Evolutionary conservation across 1,140 invertebrate genomes (phyloP).

Genomic region (Lasioglossum albipes): DNA sequence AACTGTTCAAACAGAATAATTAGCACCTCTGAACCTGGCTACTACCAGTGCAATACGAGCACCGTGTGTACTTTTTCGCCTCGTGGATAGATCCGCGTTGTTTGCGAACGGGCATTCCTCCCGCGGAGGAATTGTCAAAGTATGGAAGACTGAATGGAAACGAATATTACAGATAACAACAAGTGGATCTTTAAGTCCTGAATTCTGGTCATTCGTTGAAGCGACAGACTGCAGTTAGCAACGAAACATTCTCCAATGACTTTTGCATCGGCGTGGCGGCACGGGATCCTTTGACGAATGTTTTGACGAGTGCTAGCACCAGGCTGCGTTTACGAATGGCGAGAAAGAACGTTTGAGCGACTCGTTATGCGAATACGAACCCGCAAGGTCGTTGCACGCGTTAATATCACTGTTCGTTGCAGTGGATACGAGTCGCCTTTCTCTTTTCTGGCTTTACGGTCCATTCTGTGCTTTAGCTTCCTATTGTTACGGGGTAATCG

Average conservation of each 20-base stretch:
- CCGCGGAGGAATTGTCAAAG: neutral
- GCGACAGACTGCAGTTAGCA: no score
- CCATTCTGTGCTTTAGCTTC: no score
- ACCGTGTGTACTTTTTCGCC: constrained; percentile 29
- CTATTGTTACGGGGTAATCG: neutral
- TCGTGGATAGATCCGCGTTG: constrained; percentile 9
- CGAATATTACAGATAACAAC: neutral
- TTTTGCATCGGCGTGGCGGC: no score
- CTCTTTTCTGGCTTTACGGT: neutral
- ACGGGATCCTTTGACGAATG: no score
- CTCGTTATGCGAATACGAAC: constrained; percentile 25
- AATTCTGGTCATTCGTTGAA: no score
- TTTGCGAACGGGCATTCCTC: constrained; percentile 6
- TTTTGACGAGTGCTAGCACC: no score
- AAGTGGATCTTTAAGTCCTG: no score
- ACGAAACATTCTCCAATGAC: no score
- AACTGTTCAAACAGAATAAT: constrained; percentile 42
- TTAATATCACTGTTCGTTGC: neutral
- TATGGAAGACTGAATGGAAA: neutral
- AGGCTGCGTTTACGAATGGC: no score
- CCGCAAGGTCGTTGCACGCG: constrained; percentile 10
- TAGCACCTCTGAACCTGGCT: constrained; percentile 35
- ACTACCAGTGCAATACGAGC: neutral
- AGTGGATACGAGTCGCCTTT: constrained; percentile 5
- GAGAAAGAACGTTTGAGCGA: neutral